A percentile compares a stretch with the other conserved stretches of the same genome.
Conservation (phyloP, 2,888 invertebrate species). For the Callyntrura sp. region DNA sequence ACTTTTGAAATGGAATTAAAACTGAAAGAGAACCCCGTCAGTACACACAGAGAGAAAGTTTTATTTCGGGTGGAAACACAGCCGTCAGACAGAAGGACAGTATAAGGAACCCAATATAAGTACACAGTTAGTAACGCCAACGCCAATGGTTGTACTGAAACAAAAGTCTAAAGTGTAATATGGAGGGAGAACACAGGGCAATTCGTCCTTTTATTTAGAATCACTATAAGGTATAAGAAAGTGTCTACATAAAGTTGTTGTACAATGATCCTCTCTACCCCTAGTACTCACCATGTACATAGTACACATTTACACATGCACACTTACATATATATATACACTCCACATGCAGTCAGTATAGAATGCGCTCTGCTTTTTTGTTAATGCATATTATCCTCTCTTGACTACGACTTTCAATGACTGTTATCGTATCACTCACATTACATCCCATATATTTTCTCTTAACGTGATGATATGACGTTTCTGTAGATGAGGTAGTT, state of each 20-base stretch:
- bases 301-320: too few species aligned
- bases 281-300: too few species aligned
- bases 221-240: neutral
- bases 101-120: neutral
- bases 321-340: too few species aligned
- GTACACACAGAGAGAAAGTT: slow-evolving; percentile 40
- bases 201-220: slow-evolving; percentile 36
- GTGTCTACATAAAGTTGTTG: slow-evolving; percentile 28
- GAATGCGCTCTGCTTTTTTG: slow-evolving; percentile 22
- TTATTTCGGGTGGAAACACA: slow-evolving; percentile 23
- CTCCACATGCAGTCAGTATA: slow-evolving; percentile 40
- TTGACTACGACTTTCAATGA: slow-evolving; percentile 54
- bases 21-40: neutral
- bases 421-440: slow-evolving; percentile 57
- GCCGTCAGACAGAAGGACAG: neutral
- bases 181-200: neutral
- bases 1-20: slow-evolving; percentile 47
- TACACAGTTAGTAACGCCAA: neutral
- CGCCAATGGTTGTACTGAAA: neutral
- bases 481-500: slow-evolving; percentile 33
- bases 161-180: neutral
- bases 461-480: slow-evolving; percentile 38
- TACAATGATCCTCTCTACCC: neutral
- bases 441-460: slow-evolving; percentile 52
- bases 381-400: slow-evolving; percentile 61